These are phyloP conservation scores for Tachuris rubrigastra DNA, from an alignment of 2,113 vertebrate species.

Conservation along the genomic window DNA sequence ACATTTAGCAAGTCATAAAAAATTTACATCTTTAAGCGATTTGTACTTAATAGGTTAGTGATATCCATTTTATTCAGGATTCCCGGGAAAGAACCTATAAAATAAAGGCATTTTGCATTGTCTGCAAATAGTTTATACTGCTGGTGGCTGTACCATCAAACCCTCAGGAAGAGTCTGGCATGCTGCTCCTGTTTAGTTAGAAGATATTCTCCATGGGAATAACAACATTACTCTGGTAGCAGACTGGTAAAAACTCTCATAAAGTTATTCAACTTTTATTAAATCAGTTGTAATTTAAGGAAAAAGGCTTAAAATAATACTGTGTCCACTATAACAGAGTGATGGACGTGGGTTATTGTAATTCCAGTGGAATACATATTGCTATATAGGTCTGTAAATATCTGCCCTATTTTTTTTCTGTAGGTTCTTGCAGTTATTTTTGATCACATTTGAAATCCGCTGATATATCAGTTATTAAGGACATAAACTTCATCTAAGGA, in stretches of 20 bases:
- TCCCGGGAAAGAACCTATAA: slow-evolving; percentile 29
- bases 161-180: not conserved
- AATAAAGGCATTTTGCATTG: slow-evolving; percentile 49
- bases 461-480: not conserved
- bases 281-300: not conserved
- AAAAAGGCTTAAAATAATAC: not conserved
- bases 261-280: not conserved
- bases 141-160: not conserved
- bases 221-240: not conserved
- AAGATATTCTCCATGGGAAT: not conserved
- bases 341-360: not conserved
- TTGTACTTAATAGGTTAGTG: slow-evolving; percentile 75
- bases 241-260: not conserved
- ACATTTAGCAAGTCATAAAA: slow-evolving; percentile 79
- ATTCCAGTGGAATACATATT: not conserved
- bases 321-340: accelerated
- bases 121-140: slow-evolving; percentile 54
- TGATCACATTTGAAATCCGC: not conserved
- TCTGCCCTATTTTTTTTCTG: not conserved
- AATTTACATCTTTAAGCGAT: slow-evolving; percentile 77
- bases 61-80: slow-evolving; percentile 38
- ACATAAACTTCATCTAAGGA: not conserved
- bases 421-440: not conserved
- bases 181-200: not conserved
- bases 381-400: not conserved